Evolutionary conservation across 2,888 invertebrate genomes (phyloP), one percentile per base, ranked within the genome.

Genomic region (Trachelus stipa): DNA sequence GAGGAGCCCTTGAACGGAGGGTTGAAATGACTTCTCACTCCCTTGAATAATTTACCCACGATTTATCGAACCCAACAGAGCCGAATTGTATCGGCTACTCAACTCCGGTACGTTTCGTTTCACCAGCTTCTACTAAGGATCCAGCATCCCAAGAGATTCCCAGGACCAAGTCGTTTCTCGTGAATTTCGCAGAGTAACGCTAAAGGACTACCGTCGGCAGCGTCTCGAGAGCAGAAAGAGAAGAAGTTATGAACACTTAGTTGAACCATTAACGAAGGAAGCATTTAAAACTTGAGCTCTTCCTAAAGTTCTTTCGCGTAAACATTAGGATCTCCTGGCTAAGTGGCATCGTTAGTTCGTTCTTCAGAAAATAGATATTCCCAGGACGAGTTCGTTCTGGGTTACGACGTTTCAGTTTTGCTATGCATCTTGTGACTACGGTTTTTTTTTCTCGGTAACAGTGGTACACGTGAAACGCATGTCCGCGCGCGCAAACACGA

Each of bases 261-360:
- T 83, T 85, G 83, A 84, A 81, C 85, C 86, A 87, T 87, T 88
- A 88, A 88, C 87, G 85, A 87, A 87, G 84, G 81, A 85, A 86
- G 81, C 81, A 82, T 83, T 84, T 84, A 84, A 83, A 83, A 84
- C 81, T 84, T 81, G 79, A 79, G 81, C 83, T 83, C 78, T 79
- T 74, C 79, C 79, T 81, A 80, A 88, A 88, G 82, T 87, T 88
- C 85, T 82, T 81, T 82, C 84, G 84, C 86, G 84, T 88, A 87
- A 87, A 88, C 87, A 87, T 87, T 88, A 88, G 86, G 86, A 80
- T 82, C 82, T 80, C 80, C 83, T 81, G 81, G 81, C 83, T 87
- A 87, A 88, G 88, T 88, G 87, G 84, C 84, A 82, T 81, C 84
- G 85, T 85, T 86, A 85, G 83, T 86, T 83, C 79, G 78, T 82